Conservation (phyloP, 2,888 invertebrate species). For the Carterocephalus palaemon region DNA sequence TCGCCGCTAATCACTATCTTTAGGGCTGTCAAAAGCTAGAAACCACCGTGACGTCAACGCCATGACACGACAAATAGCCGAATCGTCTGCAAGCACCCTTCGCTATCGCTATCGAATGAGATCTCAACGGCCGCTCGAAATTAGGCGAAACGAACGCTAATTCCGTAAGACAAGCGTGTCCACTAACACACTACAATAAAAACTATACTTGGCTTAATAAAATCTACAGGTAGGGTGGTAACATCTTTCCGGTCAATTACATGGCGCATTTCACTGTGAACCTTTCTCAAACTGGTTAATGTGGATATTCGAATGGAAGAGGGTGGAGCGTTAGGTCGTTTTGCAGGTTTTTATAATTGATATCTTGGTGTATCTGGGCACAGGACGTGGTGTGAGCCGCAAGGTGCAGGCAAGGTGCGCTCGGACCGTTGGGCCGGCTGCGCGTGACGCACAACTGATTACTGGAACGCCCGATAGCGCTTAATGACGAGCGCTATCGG, state of each 20-base stretch:
- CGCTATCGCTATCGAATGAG: slow-evolving; percentile 46
- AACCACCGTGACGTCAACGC: slow-evolving; percentile 29
- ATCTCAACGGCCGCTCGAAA: slow-evolving; percentile 59
- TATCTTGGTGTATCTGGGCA: slow-evolving; percentile 67
- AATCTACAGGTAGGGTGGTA: slow-evolving; percentile 67
- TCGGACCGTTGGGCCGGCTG: slow-evolving; percentile 58
- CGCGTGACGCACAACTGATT: slow-evolving; percentile 66
- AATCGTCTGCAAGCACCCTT: slow-evolving; percentile 37
- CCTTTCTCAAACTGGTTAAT: neutral
- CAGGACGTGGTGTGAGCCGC: slow-evolving; percentile 53
- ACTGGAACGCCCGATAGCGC: slow-evolving; percentile 43
- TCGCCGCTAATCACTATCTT: slow-evolving; percentile 9
- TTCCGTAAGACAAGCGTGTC: slow-evolving; percentile 73
- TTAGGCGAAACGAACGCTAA: slow-evolving; percentile 54
- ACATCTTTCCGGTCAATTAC: slow-evolving; percentile 58
- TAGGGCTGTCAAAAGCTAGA: neutral
- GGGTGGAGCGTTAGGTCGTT: slow-evolving; percentile 36
- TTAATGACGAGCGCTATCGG: slow-evolving; percentile 19
- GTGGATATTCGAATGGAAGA: slow-evolving; percentile 19
- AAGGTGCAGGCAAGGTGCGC: slow-evolving; percentile 75
- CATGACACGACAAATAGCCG: slow-evolving; percentile 48
- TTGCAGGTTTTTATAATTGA: slow-evolving; percentile 42
- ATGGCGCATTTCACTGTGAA: slow-evolving; percentile 15
- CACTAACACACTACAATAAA: slow-evolving; percentile 64
- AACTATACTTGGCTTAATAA: slow-evolving; percentile 69